Conservation (phyloP, 2,797 vertebrate genomes). For the Aselliscus stoliczkanus region DNA sequence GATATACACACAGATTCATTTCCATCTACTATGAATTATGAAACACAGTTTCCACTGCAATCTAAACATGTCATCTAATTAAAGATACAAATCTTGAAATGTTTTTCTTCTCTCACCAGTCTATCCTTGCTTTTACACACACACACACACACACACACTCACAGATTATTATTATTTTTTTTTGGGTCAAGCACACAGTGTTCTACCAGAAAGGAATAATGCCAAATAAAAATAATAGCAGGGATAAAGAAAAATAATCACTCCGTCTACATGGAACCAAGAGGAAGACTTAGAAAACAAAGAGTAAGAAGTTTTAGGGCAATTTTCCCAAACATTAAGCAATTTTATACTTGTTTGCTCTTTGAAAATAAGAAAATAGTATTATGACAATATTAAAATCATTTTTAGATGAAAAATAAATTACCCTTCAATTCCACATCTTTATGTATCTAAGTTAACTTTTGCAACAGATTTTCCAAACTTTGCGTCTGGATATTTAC, state of each 20-base stretch:
- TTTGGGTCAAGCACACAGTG: slow-evolving; percentile 56
- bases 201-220: slow-evolving; percentile 51
- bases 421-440: background rate
- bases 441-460: background rate
- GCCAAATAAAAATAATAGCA: slow-evolving; percentile 59
- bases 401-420: slow-evolving; percentile 47
- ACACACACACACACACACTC: background rate
- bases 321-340: slow-evolving; percentile 24
- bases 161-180: background rate
- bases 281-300: background rate
- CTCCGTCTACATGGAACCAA: slow-evolving; percentile 33
- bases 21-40: slow-evolving; percentile 46
- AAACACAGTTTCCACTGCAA: slow-evolving; percentile 56
- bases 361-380: slow-evolving; percentile 49
- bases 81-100: slow-evolving; percentile 65
- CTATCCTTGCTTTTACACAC: background rate
- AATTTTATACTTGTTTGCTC: slow-evolving; percentile 37
- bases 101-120: background rate
- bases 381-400: background rate
- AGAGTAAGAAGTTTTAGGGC: background rate
- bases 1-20: slow-evolving; percentile 44
- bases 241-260: slow-evolving; percentile 58
- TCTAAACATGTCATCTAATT: slow-evolving; percentile 55
- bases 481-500: background rate
- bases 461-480: background rate